phyloP scores from a whole-genome alignment of 2,797 vertebrate species.

The Chiloscyllium punctatum region DNA sequence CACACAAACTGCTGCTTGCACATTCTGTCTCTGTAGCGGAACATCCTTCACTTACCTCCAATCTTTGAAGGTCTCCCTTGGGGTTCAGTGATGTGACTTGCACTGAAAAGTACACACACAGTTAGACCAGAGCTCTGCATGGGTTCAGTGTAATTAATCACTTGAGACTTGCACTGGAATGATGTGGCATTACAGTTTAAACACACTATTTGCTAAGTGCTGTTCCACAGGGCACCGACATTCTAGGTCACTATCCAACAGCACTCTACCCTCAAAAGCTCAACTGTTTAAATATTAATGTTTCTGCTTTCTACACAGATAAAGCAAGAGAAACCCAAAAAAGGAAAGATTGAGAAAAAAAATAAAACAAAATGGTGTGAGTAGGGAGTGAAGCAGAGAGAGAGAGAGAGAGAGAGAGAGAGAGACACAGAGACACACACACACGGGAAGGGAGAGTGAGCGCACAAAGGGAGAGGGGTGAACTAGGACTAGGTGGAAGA shows the following conservation, averaged over 20 bases:
- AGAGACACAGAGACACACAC: too few relatives aligned
- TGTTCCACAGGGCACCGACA: neutral
- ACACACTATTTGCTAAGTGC: neutral
- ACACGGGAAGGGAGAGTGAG: neutral
- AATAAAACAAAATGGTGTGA: neutral
- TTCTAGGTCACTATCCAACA: neutral
- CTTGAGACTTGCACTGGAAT: neutral
- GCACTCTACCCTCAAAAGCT: neutral
- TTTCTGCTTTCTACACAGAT: neutral
- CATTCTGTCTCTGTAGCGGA: neutral
- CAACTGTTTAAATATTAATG: neutral
- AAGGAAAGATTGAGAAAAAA: neutral
- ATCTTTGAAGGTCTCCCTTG: neutral
- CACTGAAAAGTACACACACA: neutral
- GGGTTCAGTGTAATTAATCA: neutral
- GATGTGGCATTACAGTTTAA: neutral
- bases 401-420: neutral
- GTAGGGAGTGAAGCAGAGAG: neutral
- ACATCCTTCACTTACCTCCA: neutral
- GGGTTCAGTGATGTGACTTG: neutral
- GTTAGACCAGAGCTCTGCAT: neutral
- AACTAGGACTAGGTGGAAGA: neutral
- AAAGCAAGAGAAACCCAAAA: neutral
- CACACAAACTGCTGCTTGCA: neutral
- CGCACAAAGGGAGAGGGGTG: too few relatives aligned